phyloP scores from a whole-genome alignment of 2,113 vertebrate genomes.

The Varanus komodoensis region DNA sequence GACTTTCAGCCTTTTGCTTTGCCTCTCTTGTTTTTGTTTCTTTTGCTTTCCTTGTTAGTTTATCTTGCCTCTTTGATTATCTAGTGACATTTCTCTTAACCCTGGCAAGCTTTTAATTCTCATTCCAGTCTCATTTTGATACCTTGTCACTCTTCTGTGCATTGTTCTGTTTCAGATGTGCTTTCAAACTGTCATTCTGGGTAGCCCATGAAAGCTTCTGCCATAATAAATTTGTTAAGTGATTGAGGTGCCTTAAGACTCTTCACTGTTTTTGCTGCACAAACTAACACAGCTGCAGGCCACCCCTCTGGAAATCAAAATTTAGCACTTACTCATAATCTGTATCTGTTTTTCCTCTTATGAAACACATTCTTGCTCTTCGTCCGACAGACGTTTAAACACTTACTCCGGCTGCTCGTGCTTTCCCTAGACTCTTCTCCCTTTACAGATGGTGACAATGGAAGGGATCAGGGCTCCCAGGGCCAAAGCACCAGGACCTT shows the following conservation, averaged over 20 bases:
- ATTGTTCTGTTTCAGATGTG: neutral
- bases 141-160: neutral
- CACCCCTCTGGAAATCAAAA: too few species aligned
- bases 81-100: neutral
- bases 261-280: too few species aligned
- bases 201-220: too few species aligned
- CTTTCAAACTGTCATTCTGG: neutral
- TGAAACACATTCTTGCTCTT: neutral
- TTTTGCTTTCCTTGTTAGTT: neutral
- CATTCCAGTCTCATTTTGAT: neutral
- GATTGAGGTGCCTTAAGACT: too few species aligned
- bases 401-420: neutral
- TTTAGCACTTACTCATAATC: neutral
- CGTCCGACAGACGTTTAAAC: neutral
- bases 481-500: too few species aligned
- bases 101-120: neutral
- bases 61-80: neutral
- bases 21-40: neutral
- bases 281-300: too few species aligned
- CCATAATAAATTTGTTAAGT: too few species aligned
- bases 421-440: neutral
- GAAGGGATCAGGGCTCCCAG: neutral
- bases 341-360: neutral
- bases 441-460: neutral
- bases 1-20: neutral